Base-by-base conservation (phyloP, 2,888 invertebrate species). In the Saturnia pavonia region DNA sequence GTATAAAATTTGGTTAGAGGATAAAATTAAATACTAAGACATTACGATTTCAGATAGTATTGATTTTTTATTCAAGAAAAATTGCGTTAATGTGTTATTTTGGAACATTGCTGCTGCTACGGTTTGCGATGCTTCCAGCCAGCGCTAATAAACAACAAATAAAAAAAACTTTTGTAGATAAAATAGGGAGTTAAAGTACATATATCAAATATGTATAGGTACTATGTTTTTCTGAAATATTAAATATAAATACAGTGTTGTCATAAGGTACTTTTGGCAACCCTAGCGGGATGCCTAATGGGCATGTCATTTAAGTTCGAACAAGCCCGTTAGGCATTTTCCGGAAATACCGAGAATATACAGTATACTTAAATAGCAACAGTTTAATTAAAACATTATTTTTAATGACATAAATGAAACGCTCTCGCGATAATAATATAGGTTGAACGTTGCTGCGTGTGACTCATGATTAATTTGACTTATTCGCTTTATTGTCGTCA, bases 251-350 rank as follows among this genome's bases (percentile, higher is more conserved):
- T 34, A 16, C 12, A 14, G 51, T 22, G 6, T 19, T 54, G 51
- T n/a, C 8, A 54, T 57, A 22, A 0, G 22, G 14, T 60, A 25
- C 54, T 11, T 54, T 54, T 25, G 57, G 57, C 25, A 57, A 60
- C 70, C 63, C 68, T 68, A 57, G 48, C 40, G 43, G 68, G 45
- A 48, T 60, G 43, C 76, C 74, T 85, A 83, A 85, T 85, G 77
- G 81, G 77, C 77, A 78, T 76, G 78, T 75, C 76, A 81, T 82
- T 83, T 81, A 80, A 78, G 77, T 80, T 78, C 77, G 81, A 80
- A 75, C 76, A 75, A 78, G 79, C 73, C 78, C 75, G 79, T 80
- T 75, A 78, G 75, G 73, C 74, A 78, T 74, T 79, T 75, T 74
- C 77, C 77, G 79, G 79, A 80, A 79, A 79, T 81, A 78, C 77